Base-by-base conservation (phyloP, 2,797 vertebrate species). In the Phataginus tetradactyla region DNA sequence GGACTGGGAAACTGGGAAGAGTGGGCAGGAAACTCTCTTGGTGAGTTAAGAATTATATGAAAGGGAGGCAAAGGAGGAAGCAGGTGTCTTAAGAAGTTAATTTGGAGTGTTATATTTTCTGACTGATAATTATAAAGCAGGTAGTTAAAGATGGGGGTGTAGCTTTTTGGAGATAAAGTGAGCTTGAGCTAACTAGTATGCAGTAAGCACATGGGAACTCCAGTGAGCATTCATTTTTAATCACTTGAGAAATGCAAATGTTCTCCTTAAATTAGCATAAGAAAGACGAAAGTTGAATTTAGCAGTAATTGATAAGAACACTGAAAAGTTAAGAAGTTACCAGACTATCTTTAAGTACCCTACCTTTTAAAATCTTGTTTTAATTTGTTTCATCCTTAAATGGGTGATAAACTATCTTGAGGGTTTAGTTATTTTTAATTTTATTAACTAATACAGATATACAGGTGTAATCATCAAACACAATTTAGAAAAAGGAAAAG, bases 221-320 rank as follows among this genome's bases (percentile, higher is more conserved):
- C 66, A 87, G 2, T 4, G 57, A 90, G 18, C 25, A 45, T 94
- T 85, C 81, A 57, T 86, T 95, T 91, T 78, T 92, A 89, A 95
- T 95, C 17, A 80, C 21, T 90, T 95, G 63, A 95, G 64, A 94
- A 84, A 90, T 92, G 23, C 55, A 87, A 94, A 83, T 92, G 17
- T 81, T 88, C 91, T 78, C 39, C 34, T 91, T 55, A n/a, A 91
- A 81, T 94, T 42, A 17, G 89, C 90, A 80, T 89, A 79, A 39
- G 5, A 77, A 95, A 87, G 39, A 63, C 18, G 90, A 61, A 53
- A 92, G n/a, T 61, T 96, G 96, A 91, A 97, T 51, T 93, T 93
- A 94, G 64, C 68, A 25, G 51, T 81, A 74, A 91, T 88, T 72
- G 71, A 77, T 66, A 10, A 53, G 51, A 96, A 91, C 64, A 87